These are phyloP conservation scores for Drosophila ironensis DNA, from an alignment of 1,140 invertebrate species.

Conservation along the genomic window DNA sequence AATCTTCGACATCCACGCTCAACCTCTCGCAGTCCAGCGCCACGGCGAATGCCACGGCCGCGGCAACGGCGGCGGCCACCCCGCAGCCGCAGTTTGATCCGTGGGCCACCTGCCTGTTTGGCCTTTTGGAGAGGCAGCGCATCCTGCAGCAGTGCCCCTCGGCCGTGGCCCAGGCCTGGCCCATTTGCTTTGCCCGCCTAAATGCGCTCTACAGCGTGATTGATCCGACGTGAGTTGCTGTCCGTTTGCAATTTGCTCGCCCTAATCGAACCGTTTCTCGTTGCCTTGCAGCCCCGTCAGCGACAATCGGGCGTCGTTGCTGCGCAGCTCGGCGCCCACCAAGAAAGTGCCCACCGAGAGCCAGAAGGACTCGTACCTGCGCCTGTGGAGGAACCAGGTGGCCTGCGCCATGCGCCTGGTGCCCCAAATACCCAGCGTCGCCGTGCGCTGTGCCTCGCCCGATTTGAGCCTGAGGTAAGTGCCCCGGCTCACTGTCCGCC, in stretches of 20 bases:
- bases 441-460: conserved; percentile 94
- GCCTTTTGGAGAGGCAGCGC: conserved; percentile 89
- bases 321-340: conserved; percentile 89
- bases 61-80: conserved; percentile 22
- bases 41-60: conserved; percentile 34
- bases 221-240: conserved; percentile 92
- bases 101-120: conserved; percentile 94
- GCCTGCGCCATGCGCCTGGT: conserved; percentile 97
- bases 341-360: conserved; percentile 87
- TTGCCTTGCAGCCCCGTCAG: conserved; percentile 95
- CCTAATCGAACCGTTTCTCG: no score
- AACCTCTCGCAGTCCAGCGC: conserved; percentile 72
- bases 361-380: conserved; percentile 94
- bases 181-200: conserved; percentile 95
- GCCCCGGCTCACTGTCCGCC: no score
- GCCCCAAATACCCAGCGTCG: conserved; percentile 90
- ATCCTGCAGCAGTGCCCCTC: conserved; percentile 92
- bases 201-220: conserved; percentile 95
- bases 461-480: conserved; percentile 94
- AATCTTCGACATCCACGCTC: conserved; percentile 77
- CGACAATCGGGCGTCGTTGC: conserved; percentile 96
- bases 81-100: conserved; percentile 86
- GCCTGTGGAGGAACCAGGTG: conserved; percentile 97
- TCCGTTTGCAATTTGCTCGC: no score
- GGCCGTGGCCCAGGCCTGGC: conserved; percentile 95